Percentiles rank a stretch among this genome's conserved stretches.
phyloP scores from a whole-genome alignment of 2,888 invertebrate species.

The Cerastis rubricosa region DNA sequence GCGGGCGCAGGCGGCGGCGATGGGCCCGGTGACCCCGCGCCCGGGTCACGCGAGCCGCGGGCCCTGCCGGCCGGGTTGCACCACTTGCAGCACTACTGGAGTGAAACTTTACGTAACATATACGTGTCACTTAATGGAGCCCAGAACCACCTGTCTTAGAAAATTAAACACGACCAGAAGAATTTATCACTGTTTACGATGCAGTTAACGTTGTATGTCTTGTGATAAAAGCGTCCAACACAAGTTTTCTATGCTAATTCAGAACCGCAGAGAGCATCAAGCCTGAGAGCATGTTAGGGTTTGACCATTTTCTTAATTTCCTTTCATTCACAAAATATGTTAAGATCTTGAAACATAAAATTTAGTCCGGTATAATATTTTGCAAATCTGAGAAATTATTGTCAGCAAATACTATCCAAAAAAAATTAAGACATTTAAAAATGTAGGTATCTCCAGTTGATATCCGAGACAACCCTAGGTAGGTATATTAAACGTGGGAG shows the following conservation, averaged over 20 bases:
- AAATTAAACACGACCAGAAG: slow-evolving; percentile 25
- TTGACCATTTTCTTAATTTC: background rate
- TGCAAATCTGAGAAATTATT: background rate
- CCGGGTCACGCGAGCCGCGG: slow-evolving; percentile 71
- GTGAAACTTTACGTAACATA: slow-evolving; percentile 53
- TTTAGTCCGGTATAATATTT: too few relatives aligned
- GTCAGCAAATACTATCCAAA: background rate
- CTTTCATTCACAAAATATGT: background rate
- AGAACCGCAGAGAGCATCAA: background rate
- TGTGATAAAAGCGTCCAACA: slow-evolving; percentile 37
- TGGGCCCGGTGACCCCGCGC: slow-evolving; percentile 76
- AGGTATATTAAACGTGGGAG: slow-evolving; percentile 64
- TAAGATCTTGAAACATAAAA: background rate
- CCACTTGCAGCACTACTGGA: slow-evolving; percentile 72
- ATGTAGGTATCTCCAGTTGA: slow-evolving; percentile 21
- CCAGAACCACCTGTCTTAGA: slow-evolving; percentile 11
- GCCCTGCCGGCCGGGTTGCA: slow-evolving; percentile 74
- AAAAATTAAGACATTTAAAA: background rate
- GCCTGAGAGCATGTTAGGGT: slow-evolving; percentile 13
- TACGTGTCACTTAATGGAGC: background rate
- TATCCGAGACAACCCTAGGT: slow-evolving; percentile 63
- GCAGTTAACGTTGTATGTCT: slow-evolving; percentile 35
- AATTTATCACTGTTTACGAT: slow-evolving; percentile 21
- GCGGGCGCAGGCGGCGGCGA: slow-evolving; percentile 66
- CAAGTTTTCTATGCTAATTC: slow-evolving; percentile 40